Conservation (phyloP, 2,797 vertebrate genomes). For the Intellagama lesueurii region DNA sequence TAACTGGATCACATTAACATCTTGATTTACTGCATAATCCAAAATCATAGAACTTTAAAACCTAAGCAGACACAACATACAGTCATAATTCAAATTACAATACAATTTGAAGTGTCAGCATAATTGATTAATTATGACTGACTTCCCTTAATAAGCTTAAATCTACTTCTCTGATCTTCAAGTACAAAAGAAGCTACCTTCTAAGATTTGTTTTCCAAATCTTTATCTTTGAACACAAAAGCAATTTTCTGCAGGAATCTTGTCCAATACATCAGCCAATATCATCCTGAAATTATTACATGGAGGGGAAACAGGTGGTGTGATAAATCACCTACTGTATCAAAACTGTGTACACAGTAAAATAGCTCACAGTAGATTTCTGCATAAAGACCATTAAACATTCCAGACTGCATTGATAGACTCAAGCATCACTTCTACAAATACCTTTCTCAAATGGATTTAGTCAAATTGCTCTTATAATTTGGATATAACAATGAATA, state of each 20-base stretch:
- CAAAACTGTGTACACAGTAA: neutral
- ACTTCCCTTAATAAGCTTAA: neutral
- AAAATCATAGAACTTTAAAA: neutral
- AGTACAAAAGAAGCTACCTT: neutral
- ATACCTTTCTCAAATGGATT: neutral
- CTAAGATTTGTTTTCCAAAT: neutral
- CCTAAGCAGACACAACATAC: neutral
- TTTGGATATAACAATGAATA: neutral
- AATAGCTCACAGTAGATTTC: neutral
- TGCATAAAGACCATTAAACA: neutral
- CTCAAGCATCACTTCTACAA: neutral
- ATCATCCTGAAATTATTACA: neutral
- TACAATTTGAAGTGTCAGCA: neutral
- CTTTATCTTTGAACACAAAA: slow-evolving; percentile 10
- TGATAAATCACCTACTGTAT: slow-evolving; percentile 1
- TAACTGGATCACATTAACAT: neutral
- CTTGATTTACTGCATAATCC: neutral
- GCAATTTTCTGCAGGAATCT: slow-evolving; percentile 7
- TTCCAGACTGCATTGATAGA: neutral
- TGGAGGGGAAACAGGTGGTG: neutral
- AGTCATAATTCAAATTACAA: neutral
- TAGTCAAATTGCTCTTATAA: neutral
- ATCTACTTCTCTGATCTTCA: neutral
- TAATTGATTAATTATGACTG: neutral
- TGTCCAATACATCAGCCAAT: neutral